Evolutionary conservation across 2,888 invertebrate genomes (phyloP).

Genomic region (Operophtera brumata): DNA sequence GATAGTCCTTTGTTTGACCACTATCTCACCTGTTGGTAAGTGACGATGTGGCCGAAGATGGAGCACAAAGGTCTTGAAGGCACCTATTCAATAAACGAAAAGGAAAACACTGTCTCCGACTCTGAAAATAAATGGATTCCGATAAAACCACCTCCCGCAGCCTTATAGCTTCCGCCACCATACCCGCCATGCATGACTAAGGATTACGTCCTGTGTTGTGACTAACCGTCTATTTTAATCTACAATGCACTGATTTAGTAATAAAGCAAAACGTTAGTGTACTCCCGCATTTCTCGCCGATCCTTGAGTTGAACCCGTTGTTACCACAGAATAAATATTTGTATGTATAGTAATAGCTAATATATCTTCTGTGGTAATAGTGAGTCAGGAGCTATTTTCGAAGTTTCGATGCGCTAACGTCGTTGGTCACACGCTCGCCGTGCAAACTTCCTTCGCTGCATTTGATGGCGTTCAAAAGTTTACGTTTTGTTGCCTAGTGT

Average conservation of each 20-base stretch:
- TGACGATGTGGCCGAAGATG: too few relatives aligned
- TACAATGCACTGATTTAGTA: slow-evolving; percentile 52
- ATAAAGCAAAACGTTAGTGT: slow-evolving; percentile 50
- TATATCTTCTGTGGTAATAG: too few relatives aligned
- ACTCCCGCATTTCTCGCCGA: slow-evolving; percentile 55
- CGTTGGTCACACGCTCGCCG: slow-evolving; percentile 18
- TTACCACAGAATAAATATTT: slow-evolving; percentile 5
- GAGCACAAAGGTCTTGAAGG: too few relatives aligned
- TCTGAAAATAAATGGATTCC: neutral
- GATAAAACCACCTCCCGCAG: neutral
- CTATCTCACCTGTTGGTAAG: too few relatives aligned
- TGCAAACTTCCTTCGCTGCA: slow-evolving; percentile 22
- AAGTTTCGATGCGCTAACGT: slow-evolving; percentile 51
- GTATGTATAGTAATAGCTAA: neutral
- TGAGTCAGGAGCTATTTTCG: slow-evolving; percentile 71
- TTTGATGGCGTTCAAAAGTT: slow-evolving; percentile 13
- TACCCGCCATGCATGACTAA: slow-evolving; percentile 29
- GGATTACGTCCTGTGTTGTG: slow-evolving; percentile 39
- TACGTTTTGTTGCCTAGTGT: slow-evolving; percentile 2
- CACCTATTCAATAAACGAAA: too few relatives aligned
- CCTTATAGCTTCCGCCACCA: slow-evolving; percentile 17
- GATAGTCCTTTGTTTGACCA: too few relatives aligned
- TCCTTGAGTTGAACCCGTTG: slow-evolving; percentile 45
- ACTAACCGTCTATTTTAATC: slow-evolving; percentile 50
- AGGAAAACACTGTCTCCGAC: neutral